These are phyloP conservation scores for Dusona sp. DNA, from an alignment of 2,888 invertebrate genomes.

Conservation along the genomic window DNA sequence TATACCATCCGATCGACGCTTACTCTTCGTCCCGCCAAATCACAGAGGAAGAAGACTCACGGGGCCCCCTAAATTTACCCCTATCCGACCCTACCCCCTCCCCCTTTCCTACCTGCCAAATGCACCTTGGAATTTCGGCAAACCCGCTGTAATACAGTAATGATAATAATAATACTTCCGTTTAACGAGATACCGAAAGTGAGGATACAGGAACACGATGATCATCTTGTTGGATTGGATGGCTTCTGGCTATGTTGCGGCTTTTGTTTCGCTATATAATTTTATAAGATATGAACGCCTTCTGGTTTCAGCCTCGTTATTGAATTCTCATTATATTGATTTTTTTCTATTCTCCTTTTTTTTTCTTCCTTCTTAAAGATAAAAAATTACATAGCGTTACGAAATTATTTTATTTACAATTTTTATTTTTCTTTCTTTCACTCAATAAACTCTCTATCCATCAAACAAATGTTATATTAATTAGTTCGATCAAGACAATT, in stretches of 20 bases:
- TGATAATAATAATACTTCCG: slow-evolving; percentile 68
- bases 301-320: slow-evolving; percentile 53
- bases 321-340: slow-evolving; percentile 52
- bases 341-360: not conserved
- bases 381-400: not conserved
- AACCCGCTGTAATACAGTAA: slow-evolving; percentile 59
- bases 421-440: not conserved
- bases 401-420: not conserved
- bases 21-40: slow-evolving; percentile 59
- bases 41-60: slow-evolving; percentile 56
- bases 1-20: slow-evolving; percentile 16
- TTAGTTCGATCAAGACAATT: not conserved
- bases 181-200: slow-evolving; percentile 64
- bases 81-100: not conserved
- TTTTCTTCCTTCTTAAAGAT: not conserved
- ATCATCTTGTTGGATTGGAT: slow-evolving; percentile 63
- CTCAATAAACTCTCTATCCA: not conserved
- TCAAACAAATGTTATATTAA: not conserved
- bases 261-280: slow-evolving; percentile 49
- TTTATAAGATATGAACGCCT: slow-evolving; percentile 42
- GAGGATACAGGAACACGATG: slow-evolving; percentile 56
- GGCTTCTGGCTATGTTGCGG: slow-evolving; percentile 66
- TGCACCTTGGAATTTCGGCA: slow-evolving; percentile 44
- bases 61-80: slow-evolving; percentile 27
- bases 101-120: slow-evolving; percentile 25